A percentile compares a stretch with the other conserved stretches of the same genome.
phyloP scores from a whole-genome alignment of 2,888 invertebrate genomes.

The Mesorhabditis spiculigera region DNA sequence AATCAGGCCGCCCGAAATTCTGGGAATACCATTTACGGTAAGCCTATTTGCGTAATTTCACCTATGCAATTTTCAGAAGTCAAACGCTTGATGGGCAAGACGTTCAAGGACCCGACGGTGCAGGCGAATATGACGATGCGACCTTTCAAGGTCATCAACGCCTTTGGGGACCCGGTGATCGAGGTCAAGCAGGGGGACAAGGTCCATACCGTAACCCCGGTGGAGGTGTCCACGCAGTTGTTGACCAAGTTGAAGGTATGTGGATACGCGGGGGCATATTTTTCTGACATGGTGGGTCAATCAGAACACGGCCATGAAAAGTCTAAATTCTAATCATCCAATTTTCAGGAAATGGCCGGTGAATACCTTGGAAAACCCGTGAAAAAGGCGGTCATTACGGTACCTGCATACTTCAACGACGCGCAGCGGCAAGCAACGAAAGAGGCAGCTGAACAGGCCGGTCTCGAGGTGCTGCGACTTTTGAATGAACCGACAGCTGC shows the following conservation, averaged over 20 bases:
- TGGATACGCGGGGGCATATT: neutral
- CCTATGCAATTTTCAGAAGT: neutral
- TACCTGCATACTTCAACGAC: neutral
- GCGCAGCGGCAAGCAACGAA: neutral
- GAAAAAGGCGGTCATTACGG: neutral
- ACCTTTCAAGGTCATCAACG: neutral
- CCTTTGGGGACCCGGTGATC: neutral
- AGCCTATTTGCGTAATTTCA: neutral
- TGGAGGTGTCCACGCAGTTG: neutral
- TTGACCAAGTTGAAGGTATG: neutral
- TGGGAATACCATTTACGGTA: neutral
- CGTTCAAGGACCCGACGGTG: neutral
- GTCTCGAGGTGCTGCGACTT: neutral
- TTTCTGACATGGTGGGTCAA: neutral
- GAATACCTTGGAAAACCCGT: neutral
- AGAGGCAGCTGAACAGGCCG: neutral
- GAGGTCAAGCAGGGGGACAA: neutral
- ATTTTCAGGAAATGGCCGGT: neutral
- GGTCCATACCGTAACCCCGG: neutral
- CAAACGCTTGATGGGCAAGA: neutral
- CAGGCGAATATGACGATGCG: neutral
- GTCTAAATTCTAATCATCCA: no score
- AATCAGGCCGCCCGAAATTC: neutral
- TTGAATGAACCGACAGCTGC: neutral
- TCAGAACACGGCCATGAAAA: no score